These are phyloP conservation scores for Drosophila lacicola DNA, from an alignment of 2,888 invertebrate species.

Conservation along the genomic window DNA sequence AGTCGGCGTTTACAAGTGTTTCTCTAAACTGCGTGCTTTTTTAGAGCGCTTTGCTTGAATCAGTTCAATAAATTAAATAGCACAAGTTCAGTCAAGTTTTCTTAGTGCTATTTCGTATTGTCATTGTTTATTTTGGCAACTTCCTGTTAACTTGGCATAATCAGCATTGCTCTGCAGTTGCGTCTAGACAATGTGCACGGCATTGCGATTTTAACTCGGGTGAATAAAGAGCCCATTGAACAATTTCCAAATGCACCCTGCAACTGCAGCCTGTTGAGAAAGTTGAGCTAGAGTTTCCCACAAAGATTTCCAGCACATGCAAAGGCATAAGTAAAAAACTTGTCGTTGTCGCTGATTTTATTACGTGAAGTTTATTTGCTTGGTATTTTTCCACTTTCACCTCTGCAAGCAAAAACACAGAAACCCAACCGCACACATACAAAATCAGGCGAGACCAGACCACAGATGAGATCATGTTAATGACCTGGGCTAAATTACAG, in stretches of 20 bases:
- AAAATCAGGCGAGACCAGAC: constrained; percentile 18
- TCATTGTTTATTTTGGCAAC: constrained; percentile 20
- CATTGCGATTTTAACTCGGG: constrained; percentile 32
- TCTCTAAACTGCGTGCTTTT: constrained; percentile 17
- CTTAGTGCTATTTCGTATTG: constrained; percentile 3
- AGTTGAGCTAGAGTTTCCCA: constrained; percentile 48
- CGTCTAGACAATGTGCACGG: constrained; percentile 28
- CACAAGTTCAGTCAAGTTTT: constrained; percentile 40
- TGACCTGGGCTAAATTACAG: constrained; percentile 22
- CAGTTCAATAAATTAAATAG: constrained; percentile 46
- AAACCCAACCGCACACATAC: constrained; percentile 14
- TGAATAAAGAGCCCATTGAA: constrained; percentile 11
- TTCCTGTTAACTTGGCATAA: constrained; percentile 52
- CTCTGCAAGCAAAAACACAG: constrained; percentile 28
- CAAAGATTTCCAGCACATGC: constrained; percentile 18
- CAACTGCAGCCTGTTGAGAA: constrained; percentile 38
- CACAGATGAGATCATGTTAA: constrained; percentile 34
- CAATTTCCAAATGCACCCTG: constrained; percentile 4
- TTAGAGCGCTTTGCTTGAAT: constrained; percentile 22
- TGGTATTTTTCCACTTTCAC: constrained; percentile 71
- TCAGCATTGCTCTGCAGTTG: constrained; percentile 26
- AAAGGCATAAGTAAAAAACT: constrained; percentile 44
- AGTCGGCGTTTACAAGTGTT: constrained; percentile 24
- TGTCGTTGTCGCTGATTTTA: constrained; percentile 55
- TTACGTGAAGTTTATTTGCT: constrained; percentile 68